Conservation (phyloP, 2,113 vertebrate genomes). For the Cairina moschata region DNA sequence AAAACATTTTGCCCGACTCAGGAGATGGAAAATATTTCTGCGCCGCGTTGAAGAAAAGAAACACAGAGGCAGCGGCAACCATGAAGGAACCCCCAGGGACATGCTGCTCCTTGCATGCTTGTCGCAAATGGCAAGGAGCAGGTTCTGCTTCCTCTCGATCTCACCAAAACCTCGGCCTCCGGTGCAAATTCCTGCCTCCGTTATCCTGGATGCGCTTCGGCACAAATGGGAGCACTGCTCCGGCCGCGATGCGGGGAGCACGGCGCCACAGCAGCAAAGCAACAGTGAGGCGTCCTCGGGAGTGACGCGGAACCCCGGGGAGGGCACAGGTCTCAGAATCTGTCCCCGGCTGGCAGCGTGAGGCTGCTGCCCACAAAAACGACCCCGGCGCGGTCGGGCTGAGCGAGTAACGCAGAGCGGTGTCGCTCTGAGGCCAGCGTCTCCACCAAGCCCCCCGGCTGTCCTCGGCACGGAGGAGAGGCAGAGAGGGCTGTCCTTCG, state of each 20-base stretch:
- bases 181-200: not conserved
- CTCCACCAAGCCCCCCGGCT: too few relatives aligned
- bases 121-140: not conserved
- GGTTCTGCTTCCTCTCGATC: not conserved
- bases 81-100: too few relatives aligned
- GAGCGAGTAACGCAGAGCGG: too few relatives aligned
- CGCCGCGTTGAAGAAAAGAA: not conserved
- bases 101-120: not conserved
- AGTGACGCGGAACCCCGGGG: not conserved
- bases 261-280: not conserved
- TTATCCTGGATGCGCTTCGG: not conserved
- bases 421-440: too few relatives aligned
- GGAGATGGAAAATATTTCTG: not conserved
- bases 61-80: not conserved
- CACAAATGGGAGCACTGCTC: not conserved
- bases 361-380: too few relatives aligned
- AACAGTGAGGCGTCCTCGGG: not conserved
- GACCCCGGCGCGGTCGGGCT: too few relatives aligned
- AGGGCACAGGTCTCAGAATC: not conserved
- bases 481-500: not conserved
- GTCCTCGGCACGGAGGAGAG: not conserved
- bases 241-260: rapidly evolving
- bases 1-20: not conserved
- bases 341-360: too few relatives aligned
- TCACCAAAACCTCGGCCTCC: not conserved